Evolutionary conservation across 2,888 invertebrate species (phyloP).

Genomic region (Coenonympha arcania): DNA sequence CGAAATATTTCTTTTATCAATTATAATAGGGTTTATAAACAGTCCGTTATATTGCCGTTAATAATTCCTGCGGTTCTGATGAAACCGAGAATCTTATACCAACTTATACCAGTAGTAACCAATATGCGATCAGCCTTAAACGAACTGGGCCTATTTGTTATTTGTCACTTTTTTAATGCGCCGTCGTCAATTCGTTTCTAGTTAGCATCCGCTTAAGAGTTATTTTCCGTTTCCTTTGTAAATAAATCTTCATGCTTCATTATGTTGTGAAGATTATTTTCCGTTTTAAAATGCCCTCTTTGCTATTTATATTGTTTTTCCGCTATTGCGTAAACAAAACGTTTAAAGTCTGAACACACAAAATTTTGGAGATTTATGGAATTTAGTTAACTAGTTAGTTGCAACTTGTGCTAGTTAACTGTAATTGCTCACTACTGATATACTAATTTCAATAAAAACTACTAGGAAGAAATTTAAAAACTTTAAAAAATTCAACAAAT

Average conservation of each 20-base stretch:
- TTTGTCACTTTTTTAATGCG: slow-evolving; percentile 23
- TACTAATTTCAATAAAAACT: too few species aligned
- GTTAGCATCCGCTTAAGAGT: slow-evolving; percentile 19
- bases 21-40: too few species aligned
- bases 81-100: too few species aligned
- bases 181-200: slow-evolving; percentile 15
- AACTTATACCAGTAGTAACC: too few species aligned
- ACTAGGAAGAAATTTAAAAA: too few species aligned
- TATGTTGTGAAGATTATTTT: slow-evolving; percentile 6
- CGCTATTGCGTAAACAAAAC: neutral
- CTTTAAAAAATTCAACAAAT: neutral
- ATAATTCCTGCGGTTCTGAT: too few species aligned
- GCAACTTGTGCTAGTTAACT: too few species aligned
- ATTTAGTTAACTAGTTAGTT: too few species aligned
- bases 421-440: too few species aligned
- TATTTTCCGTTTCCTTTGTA: slow-evolving; percentile 13
- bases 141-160: slow-evolving; percentile 24
- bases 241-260: slow-evolving; percentile 10
- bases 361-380: neutral
- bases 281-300: slow-evolving; percentile 2
- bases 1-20: too few species aligned
- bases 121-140: slow-evolving; percentile 10
- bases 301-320: slow-evolving; percentile 3
- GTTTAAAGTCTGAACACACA: neutral
- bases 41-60: too few species aligned